Base-by-base conservation (phyloP, 2,113 vertebrate genomes). In the Callipepla californica region DNA sequence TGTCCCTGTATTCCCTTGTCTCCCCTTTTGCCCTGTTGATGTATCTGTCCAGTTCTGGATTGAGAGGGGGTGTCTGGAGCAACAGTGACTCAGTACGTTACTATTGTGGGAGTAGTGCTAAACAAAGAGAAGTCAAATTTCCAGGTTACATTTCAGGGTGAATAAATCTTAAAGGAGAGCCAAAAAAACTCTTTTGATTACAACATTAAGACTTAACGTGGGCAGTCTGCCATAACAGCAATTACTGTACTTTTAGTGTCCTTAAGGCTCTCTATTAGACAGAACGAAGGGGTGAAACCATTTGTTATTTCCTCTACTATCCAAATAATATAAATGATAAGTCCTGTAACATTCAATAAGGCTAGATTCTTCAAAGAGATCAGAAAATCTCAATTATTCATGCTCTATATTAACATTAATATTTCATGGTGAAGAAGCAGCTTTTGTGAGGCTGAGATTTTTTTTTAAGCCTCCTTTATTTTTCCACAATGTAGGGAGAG, bases 261-360 rank as follows among this genome's bases (percentile, higher is more conserved):
- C 75, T 92, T 85, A 36, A 75, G 66, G 61, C 76, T 80, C n/a
- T 34, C 47, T 80, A 19, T 87, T 66, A 86, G 73, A 67, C 10
- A n/a, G 30, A 47, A 69, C 47, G 72, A 75, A 44, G 57, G 63
- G 58, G 32, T 84, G 42, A 94, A 92, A 51, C 40, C 57, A 76
- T 87, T 87, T 94, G 36, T 80, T 93, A 90, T 86, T 90, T 84
- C 18, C 44, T 89, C n/a, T 57, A 34, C 44, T 81, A 67, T n/a
- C 62, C 77, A 87, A 90, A 89, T 68, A 87, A 66, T 58, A 70
- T 80, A 87, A 94, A 59, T 69, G 40, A 40, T 40, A 30, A 77
- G 36, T 80, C 63, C 38, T 57, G 21, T 89, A 91, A 73, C 5
- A 34, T 77, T 91, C 62, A n/a, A 62, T 79, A 65, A 84, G 53